Evolutionary conservation across 2,797 vertebrate genomes (phyloP).

Genomic region (Neomorphus geoffroyi): DNA sequence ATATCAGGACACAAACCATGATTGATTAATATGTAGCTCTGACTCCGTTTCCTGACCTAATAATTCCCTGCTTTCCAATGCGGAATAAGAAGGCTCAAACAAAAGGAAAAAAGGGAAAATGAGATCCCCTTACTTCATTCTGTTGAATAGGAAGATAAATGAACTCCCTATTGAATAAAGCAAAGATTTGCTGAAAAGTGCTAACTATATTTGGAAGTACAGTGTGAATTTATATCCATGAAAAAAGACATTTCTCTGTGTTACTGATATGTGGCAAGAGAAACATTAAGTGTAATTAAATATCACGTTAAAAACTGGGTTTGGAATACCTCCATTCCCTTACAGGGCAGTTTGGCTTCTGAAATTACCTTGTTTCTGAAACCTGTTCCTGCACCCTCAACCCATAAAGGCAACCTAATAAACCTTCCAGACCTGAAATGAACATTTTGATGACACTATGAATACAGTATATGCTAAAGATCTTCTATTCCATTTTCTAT

Average conservation of each 20-base stretch:
- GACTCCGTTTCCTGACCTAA: constrained; percentile 51
- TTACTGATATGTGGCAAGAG: not conserved
- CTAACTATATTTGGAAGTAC: not conserved
- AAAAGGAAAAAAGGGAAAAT: constrained; percentile 6
- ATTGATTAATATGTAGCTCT: constrained; percentile 55
- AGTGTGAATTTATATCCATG: not conserved
- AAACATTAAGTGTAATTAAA: constrained; percentile 17
- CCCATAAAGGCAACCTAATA: constrained; percentile 69
- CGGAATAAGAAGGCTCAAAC: constrained; percentile 22
- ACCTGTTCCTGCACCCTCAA: constrained; percentile 13
- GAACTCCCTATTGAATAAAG: constrained; percentile 27
- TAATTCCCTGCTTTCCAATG: not conserved
- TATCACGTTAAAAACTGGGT: not conserved
- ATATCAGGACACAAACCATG: not conserved
- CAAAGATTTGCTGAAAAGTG: constrained; percentile 10
- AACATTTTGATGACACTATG: constrained; percentile 67
- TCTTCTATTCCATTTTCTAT: constrained; percentile 69
- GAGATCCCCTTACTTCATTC: not conserved
- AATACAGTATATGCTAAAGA: constrained; percentile 70
- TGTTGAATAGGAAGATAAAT: constrained; percentile 45
- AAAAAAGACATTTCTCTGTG: constrained; percentile 2
- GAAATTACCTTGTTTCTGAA: constrained; percentile 61
- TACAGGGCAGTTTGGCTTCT: not conserved
- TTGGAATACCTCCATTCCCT: not conserved
- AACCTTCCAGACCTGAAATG: constrained; percentile 63